These are phyloP conservation scores for Ardeotis arabs DNA, from an alignment of 2,113 vertebrate genomes.

Conservation along the genomic window DNA sequence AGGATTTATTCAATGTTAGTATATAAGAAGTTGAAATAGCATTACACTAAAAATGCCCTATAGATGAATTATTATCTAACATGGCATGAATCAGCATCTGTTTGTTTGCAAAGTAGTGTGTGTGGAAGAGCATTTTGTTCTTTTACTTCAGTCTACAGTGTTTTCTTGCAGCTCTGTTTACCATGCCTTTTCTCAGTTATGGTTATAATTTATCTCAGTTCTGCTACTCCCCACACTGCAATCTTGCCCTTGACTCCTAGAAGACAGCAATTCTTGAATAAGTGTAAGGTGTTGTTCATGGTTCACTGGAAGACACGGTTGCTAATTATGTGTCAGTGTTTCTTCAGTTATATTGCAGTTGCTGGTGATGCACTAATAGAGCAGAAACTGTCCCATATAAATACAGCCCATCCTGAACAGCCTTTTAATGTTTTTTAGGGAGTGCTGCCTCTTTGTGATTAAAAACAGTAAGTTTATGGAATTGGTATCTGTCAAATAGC, in stretches of 20 bases:
- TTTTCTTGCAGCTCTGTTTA: background rate
- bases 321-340: background rate
- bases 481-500: background rate
- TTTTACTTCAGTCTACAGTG: background rate
- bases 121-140: background rate
- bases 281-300: background rate
- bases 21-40: background rate
- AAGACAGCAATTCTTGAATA: background rate
- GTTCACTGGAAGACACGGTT: background rate
- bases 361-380: background rate
- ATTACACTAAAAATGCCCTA: background rate
- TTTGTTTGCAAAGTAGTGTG: background rate
- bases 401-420: background rate
- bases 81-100: background rate
- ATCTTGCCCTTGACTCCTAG: background rate
- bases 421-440: background rate
- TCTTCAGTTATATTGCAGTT: background rate
- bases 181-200: background rate
- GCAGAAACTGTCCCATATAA: background rate
- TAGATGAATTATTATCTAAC: background rate
- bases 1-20: background rate
- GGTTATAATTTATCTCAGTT: background rate
- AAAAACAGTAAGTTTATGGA: background rate
- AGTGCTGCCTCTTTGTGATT: background rate
- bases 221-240: background rate